Conservation (phyloP, 1,140 invertebrate species). For the Drosophila varians region DNA sequence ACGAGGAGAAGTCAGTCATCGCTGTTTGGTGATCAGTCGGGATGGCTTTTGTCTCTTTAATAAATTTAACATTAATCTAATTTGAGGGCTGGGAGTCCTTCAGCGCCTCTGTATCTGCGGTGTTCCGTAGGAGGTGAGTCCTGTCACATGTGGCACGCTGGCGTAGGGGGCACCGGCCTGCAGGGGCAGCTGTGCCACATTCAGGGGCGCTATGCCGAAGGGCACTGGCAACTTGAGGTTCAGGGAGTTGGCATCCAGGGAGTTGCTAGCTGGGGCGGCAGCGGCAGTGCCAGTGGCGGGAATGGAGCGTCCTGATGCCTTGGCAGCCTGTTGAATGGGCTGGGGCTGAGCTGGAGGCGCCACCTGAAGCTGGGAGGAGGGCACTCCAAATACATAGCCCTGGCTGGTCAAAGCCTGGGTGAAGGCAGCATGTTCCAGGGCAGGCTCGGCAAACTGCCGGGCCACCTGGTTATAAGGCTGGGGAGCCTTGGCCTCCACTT, state of each 20-base stretch:
- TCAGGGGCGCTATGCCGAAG: conserved; percentile 68
- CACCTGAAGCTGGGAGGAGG: conserved; percentile 3
- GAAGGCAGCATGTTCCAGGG: conserved; percentile 72
- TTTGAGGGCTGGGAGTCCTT: background rate
- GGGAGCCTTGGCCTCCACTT: background rate
- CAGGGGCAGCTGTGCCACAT: conserved; percentile 69
- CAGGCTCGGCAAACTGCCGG: conserved; percentile 55
- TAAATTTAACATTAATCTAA: conserved; percentile 51
- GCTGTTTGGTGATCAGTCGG: conserved; percentile 50
- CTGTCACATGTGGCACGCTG: conserved; percentile 61
- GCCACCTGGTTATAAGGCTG: conserved; percentile 51
- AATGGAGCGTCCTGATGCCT: background rate
- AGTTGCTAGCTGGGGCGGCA: background rate
- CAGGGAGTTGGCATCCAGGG: conserved; percentile 55
- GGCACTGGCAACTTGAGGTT: conserved; percentile 77
- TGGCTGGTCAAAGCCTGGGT: conserved; percentile 72
- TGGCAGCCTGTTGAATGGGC: conserved; percentile 4
- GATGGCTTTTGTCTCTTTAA: conserved; percentile 23
- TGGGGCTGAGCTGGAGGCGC: conserved; percentile 18
- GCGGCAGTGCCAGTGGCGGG: background rate
- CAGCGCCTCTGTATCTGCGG: conserved; percentile 68
- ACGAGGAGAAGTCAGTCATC: conserved; percentile 32
- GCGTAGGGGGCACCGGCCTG: conserved; percentile 74
- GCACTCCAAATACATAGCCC: conserved; percentile 63
- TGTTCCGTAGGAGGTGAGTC: conserved; percentile 75